Base-by-base conservation (phyloP, 2,113 vertebrate genomes). In the Notiomystis cincta region DNA sequence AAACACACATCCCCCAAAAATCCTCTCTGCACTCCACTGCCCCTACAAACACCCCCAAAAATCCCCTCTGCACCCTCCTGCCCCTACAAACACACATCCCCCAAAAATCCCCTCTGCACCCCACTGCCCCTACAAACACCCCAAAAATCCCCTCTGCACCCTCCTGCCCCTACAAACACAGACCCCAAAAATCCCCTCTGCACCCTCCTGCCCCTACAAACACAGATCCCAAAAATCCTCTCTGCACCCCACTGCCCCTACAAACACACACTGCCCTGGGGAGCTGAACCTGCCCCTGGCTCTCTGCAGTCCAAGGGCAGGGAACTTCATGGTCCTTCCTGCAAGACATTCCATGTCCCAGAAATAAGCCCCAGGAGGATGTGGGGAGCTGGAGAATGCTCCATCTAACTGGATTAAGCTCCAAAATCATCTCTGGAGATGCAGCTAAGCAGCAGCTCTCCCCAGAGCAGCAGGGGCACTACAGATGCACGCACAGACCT, bases 21-120 rank as follows among this genome's bases (percentile, higher is more conserved):
- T n/a, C n/a, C n/a, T n/a, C n/a, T 4, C 33, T 1, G 0, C 0
- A 1, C 33, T 31, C 50, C 3, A 0, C 4, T 16, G 8, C 50
- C 3, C 3, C 7, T 0, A 6, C 1, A 30, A 71, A 40, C 6
- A 8, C 12, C 35, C n/a, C 57, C 67, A n/a, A n/a, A n/a, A n/a
- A n/a, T n/a, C 1, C 0, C 38, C 69, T 54, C 18, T 10, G 51
- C 35, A 20, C 3, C 51, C 7, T 10, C 66, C 57, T 0, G 1
- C 50, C 0, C n/a, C n/a, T n/a, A n/a, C n/a, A n/a, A n/a, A n/a
- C n/a, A n/a, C n/a, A n/a, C n/a, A n/a, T n/a, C n/a, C n/a, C n/a
- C n/a, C n/a, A n/a, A n/a, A n/a, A n/a, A n/a, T n/a, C n/a, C n/a
- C n/a, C n/a, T 4, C 33, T 1, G 0, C 0, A 1, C 33, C n/a